These are phyloP conservation scores for Gobio gobio DNA, from an alignment of 2,113 vertebrate species.

Conservation along the genomic window DNA sequence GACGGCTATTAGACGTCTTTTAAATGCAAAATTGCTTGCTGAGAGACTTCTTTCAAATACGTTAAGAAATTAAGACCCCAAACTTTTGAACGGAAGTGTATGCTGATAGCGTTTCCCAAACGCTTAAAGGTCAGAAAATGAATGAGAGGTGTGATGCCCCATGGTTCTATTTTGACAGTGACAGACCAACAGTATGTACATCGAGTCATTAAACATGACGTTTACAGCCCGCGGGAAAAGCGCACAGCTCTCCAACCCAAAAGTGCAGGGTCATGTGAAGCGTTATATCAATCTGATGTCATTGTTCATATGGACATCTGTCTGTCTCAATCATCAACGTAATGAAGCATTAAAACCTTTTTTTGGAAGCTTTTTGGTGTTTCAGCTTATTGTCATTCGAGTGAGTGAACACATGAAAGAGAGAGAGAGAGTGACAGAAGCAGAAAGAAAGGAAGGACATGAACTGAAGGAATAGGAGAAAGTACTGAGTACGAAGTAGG, in stretches of 20 bases:
- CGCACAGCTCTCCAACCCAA: constrained; percentile 11
- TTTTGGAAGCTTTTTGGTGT: not conserved
- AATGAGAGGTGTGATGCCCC: not conserved
- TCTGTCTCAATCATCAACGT: not conserved
- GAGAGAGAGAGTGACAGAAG: not conserved
- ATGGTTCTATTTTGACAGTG: constrained; percentile 39
- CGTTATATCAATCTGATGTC: not conserved
- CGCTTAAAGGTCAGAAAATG: not conserved
- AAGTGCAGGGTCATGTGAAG: constrained; percentile 24
- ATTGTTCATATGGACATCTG: constrained; percentile 26
- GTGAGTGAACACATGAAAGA: constrained; percentile 9
- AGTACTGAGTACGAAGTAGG: not conserved
- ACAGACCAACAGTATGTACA: constrained; percentile 14
- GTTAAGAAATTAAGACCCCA: not conserved
- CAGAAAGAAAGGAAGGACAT: not conserved
- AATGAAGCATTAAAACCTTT: constrained; percentile 14
- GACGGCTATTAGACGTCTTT: no score
- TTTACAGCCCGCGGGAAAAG: not conserved
- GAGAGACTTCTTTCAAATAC: not conserved
- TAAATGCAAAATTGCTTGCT: no score
- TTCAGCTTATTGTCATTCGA: not conserved
- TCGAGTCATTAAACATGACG: constrained; percentile 43
- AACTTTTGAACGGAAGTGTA: not conserved
- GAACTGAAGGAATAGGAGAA: not conserved
- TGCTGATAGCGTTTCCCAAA: not conserved